A percentile compares a stretch with the other conserved stretches of the same genome.
These are phyloP conservation scores for Lasioglossum oenotherae DNA, from an alignment of 2,888 invertebrate species.

Conservation along the genomic window DNA sequence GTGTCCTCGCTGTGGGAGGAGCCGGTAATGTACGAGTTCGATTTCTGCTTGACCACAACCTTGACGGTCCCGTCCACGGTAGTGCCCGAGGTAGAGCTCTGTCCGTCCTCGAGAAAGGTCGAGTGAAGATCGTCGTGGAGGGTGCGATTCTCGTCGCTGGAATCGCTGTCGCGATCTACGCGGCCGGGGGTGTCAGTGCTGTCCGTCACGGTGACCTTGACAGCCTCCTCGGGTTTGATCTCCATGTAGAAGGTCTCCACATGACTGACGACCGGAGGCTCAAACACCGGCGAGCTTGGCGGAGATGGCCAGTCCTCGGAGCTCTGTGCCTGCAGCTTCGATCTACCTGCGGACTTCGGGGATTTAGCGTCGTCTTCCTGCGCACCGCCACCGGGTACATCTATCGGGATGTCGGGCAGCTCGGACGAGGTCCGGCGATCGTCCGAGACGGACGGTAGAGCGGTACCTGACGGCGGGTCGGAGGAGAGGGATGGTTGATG, in stretches of 20 bases:
- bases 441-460: constrained; percentile 88
- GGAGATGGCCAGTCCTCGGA: constrained; percentile 94
- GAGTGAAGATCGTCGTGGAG: constrained; percentile 87
- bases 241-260: constrained; percentile 92
- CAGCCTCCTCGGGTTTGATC: constrained; percentile 91
- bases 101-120: constrained; percentile 80
- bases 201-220: constrained; percentile 90
- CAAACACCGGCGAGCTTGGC: constrained; percentile 89
- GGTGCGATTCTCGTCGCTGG: constrained; percentile 89
- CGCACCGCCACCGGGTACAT: constrained; percentile 85
- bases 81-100: constrained; percentile 86
- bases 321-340: constrained; percentile 85
- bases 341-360: constrained; percentile 72
- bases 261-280: constrained; percentile 90
- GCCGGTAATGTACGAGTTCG: constrained; percentile 88
- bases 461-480: constrained; percentile 88
- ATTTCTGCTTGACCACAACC: constrained; percentile 91
- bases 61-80: constrained; percentile 93
- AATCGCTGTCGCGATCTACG: constrained; percentile 86
- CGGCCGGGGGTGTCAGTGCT: constrained; percentile 87
- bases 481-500: constrained; percentile 94
- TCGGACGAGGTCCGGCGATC: constrained; percentile 93
- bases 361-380: constrained; percentile 84
- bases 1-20: constrained; percentile 95
- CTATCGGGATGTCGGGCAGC: constrained; percentile 93